Base-by-base conservation (phyloP, 2,113 vertebrate genomes). In the Pholis gunnellus region DNA sequence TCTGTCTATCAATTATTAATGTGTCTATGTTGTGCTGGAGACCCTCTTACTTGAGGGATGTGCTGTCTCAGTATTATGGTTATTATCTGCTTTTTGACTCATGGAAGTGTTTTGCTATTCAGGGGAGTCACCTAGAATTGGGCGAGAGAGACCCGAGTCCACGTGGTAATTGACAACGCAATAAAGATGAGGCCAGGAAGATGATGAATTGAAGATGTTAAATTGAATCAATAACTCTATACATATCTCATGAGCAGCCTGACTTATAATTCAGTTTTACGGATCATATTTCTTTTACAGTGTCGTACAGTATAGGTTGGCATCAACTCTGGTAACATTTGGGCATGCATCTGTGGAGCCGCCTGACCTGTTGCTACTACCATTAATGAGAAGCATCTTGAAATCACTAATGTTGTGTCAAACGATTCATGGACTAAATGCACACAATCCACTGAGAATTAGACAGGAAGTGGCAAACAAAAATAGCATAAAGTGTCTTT, bases 1-100 rank as follows among this genome's bases (percentile, higher is more conserved):
- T 85, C 87, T 82, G 44, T 87, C 88, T 72, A 94, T 94, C 86
- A 92, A 93, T 94, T 93, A 91, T 93, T 92, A 87, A 94, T 94
- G 88, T 69, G 70, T 90, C 89, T 83, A 80, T 87, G 83, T 89
- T 92, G 74, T 90, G 73, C 81, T 81, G 77, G 81, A 90, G 86
- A 93, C 79, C 90, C 82, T 89, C 81, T 88, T 84, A 77, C 83
- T 88, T 92, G 89, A 94, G 87, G 84, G 85, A 93, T 93, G 82
- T 90, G 90, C 90, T 92, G 90, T 91, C 91, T 89, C 84, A 81
- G 86, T 91, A 89, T 92, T 91, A 91, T 90, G 86, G 90, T 86
- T 93, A 91, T 91, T 89, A 89, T 91, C 88, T 87, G 61, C 69
- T 81, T 91, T 91, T 91, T 89, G 92, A 94, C 88, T 92, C 92